phyloP scores from a whole-genome alignment of 2,797 vertebrate species.

The Sardinella longiceps region DNA sequence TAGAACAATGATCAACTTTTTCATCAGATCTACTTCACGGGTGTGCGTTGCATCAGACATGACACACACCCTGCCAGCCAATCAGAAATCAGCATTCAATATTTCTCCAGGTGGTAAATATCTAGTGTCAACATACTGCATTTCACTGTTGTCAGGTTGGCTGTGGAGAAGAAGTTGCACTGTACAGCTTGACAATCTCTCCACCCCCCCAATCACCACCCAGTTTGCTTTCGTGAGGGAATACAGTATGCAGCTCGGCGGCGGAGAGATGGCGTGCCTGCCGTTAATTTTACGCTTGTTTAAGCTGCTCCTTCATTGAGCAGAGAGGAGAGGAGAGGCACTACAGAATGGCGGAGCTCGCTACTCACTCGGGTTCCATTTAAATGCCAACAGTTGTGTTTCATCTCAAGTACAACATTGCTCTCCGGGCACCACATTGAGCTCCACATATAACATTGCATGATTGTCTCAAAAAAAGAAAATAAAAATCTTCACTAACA shows the following conservation, averaged over 20 bases:
- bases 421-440: not conserved
- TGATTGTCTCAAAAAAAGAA: not conserved
- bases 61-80: no score
- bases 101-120: no score
- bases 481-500: not conserved
- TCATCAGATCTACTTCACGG: no score
- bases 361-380: slow-evolving; percentile 38
- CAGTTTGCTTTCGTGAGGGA: not conserved
- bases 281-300: not conserved
- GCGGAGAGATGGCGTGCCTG: not conserved
- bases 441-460: not conserved
- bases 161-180: not conserved
- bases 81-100: no score
- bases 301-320: not conserved
- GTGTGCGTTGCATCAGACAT: no score
- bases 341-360: slow-evolving; percentile 8
- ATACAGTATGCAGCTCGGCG: not conserved
- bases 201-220: not conserved
- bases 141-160: not conserved
- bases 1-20: no score
- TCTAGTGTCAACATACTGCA: not conserved
- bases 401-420: slow-evolving; percentile 42
- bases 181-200: slow-evolving; percentile 3
- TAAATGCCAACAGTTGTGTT: slow-evolving; percentile 48
- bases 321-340: slow-evolving; percentile 15